phyloP scores from a whole-genome alignment of 2,113 vertebrate species.

The Xiphorhynchus elegans region DNA sequence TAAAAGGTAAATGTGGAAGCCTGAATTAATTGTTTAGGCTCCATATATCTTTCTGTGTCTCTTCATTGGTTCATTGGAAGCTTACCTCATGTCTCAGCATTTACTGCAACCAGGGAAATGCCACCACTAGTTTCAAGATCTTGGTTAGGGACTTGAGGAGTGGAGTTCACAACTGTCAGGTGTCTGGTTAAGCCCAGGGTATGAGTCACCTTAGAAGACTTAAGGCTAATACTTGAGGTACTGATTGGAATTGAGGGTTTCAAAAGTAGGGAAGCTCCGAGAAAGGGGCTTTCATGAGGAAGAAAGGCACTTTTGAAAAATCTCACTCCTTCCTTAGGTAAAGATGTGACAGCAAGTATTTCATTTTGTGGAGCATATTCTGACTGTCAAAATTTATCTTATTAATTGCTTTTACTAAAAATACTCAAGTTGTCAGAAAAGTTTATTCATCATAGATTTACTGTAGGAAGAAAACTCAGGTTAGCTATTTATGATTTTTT shows the following conservation, averaged over 20 bases:
- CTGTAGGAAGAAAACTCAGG: not conserved
- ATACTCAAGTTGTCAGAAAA: not conserved
- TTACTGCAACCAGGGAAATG: not conserved
- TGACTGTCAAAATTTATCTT: not conserved
- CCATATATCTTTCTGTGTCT: not conserved
- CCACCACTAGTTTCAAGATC: not conserved
- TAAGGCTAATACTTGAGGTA: not conserved
- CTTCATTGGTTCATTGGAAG: accelerated
- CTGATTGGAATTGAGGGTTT: accelerated
- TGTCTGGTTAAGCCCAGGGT: not conserved
- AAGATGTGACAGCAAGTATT: not conserved
- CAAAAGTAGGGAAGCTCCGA: not conserved
- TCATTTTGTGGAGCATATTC: not conserved
- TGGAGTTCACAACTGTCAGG: not conserved
- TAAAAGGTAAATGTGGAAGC: not conserved
- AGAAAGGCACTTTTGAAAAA: not conserved
- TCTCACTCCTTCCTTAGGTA: not conserved
- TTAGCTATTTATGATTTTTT: not conserved
- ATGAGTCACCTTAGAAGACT: not conserved
- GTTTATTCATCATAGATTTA: not conserved
- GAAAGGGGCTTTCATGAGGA: accelerated
- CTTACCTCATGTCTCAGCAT: not conserved
- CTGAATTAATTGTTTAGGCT: not conserved
- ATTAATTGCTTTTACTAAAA: not conserved
- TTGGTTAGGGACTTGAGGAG: not conserved